phyloP scores from a whole-genome alignment of 2,113 vertebrate species.

The Oreocharis arfaki region DNA sequence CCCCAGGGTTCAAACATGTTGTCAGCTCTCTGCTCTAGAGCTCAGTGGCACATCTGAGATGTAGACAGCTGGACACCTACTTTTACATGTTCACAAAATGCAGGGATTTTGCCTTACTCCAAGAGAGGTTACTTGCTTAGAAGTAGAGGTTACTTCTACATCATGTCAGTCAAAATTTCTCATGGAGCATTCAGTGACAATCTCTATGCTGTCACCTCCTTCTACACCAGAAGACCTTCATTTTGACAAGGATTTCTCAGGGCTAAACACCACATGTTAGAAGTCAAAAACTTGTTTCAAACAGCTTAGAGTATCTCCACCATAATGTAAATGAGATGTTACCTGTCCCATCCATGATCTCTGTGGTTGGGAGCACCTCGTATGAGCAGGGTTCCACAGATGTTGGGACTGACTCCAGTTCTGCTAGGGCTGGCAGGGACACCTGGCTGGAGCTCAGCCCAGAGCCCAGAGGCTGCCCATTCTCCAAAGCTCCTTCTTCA shows the following conservation, averaged over 20 bases:
- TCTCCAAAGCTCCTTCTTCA: slow-evolving; percentile 87
- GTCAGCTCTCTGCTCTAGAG: not conserved
- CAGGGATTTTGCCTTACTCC: not conserved
- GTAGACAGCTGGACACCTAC: not conserved
- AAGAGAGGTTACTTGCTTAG: not conserved
- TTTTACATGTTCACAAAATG: not conserved
- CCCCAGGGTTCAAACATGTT: not conserved
- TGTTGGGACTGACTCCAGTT: slow-evolving; percentile 75
- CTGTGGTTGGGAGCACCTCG: slow-evolving; percentile 76
- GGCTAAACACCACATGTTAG: not conserved
- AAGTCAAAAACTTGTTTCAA: not conserved
- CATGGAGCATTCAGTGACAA: not conserved
- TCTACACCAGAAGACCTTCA: not conserved
- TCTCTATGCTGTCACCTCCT: not conserved
- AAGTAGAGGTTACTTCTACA: not conserved
- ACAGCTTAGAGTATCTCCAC: not conserved
- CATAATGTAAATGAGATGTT: not conserved
- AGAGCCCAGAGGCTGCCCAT: slow-evolving; percentile 76
- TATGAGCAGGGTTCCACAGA: slow-evolving; percentile 75
- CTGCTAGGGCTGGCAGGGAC: slow-evolving; percentile 75
- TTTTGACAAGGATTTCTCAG: not conserved
- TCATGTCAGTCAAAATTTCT: not conserved
- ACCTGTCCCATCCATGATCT: slow-evolving; percentile 91
- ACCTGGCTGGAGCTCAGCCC: slow-evolving; percentile 75
- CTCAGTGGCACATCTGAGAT: not conserved